Evolutionary conservation across 2,888 invertebrate species (phyloP).

Genomic region (Vesta saturnalis): DNA sequence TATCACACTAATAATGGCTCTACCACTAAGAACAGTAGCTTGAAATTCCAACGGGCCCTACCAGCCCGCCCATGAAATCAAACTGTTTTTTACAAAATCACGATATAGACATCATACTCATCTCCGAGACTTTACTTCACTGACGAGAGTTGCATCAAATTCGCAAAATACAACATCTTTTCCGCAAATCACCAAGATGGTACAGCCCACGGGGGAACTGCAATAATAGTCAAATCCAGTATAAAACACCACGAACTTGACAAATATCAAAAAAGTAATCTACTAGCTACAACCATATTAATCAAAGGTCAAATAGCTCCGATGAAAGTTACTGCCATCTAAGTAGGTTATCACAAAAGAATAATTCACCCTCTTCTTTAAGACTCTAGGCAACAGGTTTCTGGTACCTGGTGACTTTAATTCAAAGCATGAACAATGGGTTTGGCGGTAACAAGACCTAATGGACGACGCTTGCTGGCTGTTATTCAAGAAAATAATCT

Average conservation of each 20-base stretch:
- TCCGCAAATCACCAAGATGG: conserved; percentile 7
- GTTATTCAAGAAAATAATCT: conserved; percentile 4
- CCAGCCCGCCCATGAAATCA: conserved; percentile 4
- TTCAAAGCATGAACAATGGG: conserved; percentile 19
- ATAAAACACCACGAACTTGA: conserved; percentile 13
- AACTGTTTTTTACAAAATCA: conserved; percentile 2
- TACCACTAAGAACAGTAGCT: conserved; percentile 1
- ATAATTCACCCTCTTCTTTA: neutral
- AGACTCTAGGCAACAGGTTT: conserved; percentile 9
- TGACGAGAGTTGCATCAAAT: neutral
- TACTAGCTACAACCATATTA: conserved; percentile 10
- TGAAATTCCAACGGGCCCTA: conserved; percentile 10
- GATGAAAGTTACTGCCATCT: conserved; percentile 1
- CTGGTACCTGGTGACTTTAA: conserved; percentile 9
- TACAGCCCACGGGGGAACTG: conserved; percentile 13
- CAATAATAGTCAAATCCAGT: neutral
- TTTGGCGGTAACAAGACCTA: neutral
- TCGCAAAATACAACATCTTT: too few species aligned
- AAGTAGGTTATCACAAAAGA: neutral
- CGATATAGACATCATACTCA: conserved; percentile 1
- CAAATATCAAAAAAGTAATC: conserved; percentile 9
- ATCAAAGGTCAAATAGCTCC: conserved; percentile 1
- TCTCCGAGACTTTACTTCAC: conserved; percentile 14
- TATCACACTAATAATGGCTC: too few species aligned
- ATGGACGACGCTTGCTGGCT: neutral